Percentiles rank a stretch among this genome's conserved stretches.
phyloP scores from a whole-genome alignment of 2,888 invertebrate species.

The Heliconius ethilla region DNA sequence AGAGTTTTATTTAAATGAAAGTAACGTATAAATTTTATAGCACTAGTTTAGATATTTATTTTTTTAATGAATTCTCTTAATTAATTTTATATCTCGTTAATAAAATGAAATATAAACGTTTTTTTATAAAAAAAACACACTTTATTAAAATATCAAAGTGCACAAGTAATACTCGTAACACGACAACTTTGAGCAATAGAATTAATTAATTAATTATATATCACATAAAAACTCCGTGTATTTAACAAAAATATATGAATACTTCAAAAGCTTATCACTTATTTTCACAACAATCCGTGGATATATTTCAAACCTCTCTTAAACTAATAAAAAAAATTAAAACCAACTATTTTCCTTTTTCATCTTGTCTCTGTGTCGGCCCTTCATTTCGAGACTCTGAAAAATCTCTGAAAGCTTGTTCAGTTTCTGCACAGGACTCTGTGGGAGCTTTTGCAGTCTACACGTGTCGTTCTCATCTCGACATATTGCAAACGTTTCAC shows the following conservation, averaged over 20 bases:
- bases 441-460: constrained; percentile 62
- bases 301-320: constrained; percentile 25
- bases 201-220: constrained; percentile 46
- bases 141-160: constrained; percentile 64
- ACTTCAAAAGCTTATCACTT: constrained; percentile 57
- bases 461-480: constrained; percentile 57
- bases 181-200: constrained; percentile 73
- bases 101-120: not conserved
- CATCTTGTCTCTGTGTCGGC: constrained; percentile 67
- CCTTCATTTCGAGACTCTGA: constrained; percentile 70
- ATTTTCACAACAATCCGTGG: constrained; percentile 45
- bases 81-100: not conserved
- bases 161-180: constrained; percentile 53
- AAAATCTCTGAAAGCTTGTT: constrained; percentile 74
- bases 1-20: not conserved
- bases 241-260: constrained; percentile 57
- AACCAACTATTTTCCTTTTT: constrained; percentile 80
- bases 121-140: constrained; percentile 50
- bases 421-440: constrained; percentile 65
- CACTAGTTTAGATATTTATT: no score
- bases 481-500: constrained; percentile 60
- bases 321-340: constrained; percentile 49
- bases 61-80: not conserved
- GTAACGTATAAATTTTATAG: no score
- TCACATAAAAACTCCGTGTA: constrained; percentile 53